These are phyloP conservation scores for Entomobrya multifasciata DNA, from an alignment of 2,888 invertebrate species.

Conservation along the genomic window DNA sequence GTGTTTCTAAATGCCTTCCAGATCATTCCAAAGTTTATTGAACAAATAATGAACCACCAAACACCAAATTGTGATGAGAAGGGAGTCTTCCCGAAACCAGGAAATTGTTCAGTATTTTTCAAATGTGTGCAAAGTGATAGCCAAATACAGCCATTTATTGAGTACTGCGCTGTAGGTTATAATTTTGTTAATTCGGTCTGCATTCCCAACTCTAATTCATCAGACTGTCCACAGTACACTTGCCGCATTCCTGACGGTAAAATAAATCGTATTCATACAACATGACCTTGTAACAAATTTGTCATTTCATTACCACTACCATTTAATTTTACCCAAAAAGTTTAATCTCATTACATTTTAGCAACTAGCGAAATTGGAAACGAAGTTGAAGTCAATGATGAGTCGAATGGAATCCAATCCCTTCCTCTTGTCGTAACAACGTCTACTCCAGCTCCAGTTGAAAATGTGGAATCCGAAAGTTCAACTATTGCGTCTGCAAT, in stretches of 20 bases:
- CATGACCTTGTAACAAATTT: background rate
- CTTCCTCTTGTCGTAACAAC: slow-evolving; percentile 23
- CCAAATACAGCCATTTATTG: slow-evolving; percentile 62
- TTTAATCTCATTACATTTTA: background rate
- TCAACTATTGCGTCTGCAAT: too few relatives aligned
- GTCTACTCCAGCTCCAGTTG: background rate
- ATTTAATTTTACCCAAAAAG: background rate
- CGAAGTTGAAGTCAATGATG: background rate
- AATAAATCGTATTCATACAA: too few relatives aligned
- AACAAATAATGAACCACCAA: slow-evolving; percentile 61
- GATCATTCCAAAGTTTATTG: slow-evolving; percentile 70
- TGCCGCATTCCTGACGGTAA: slow-evolving; percentile 67
- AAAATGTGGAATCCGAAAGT: background rate
- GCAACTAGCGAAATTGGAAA: background rate
- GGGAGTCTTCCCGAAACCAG: slow-evolving; percentile 70
- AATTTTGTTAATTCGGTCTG: slow-evolving; percentile 68
- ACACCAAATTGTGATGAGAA: slow-evolving; percentile 45
- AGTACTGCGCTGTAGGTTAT: slow-evolving; percentile 72
- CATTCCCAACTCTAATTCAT: slow-evolving; percentile 63
- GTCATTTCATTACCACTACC: background rate
- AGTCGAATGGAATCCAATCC: background rate
- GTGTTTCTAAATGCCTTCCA: background rate
- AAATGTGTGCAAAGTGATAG: slow-evolving; percentile 67
- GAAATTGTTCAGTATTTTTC: slow-evolving; percentile 73
- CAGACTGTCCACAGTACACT: slow-evolving; percentile 73